Conservation (phyloP, 35 echinoderm and acorn worm genomes). For the Heliocidaris tuberculata region DNA sequence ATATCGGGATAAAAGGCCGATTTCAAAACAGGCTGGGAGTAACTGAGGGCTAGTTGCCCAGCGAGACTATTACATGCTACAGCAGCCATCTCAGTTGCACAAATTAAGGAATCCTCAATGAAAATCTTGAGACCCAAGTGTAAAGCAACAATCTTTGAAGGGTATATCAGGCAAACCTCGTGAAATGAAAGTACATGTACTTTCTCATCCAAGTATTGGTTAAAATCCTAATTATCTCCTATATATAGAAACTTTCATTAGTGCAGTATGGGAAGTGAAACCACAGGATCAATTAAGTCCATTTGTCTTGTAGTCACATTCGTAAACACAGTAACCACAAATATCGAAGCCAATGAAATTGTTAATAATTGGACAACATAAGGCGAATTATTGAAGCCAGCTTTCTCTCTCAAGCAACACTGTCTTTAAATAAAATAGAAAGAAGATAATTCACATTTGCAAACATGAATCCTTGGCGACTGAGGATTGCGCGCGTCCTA, state of each 20-base stretch:
- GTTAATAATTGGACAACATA: too few species aligned
- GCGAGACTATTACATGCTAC: constrained; percentile 5
- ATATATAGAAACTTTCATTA: not conserved
- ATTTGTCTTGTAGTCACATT: too few species aligned
- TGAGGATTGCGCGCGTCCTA: too few species aligned
- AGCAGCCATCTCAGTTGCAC: not conserved
- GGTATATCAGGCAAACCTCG: not conserved
- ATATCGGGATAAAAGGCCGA: constrained; percentile 27
- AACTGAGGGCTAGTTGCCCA: constrained; percentile 2
- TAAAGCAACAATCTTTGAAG: not conserved
- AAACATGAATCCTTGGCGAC: too few species aligned
- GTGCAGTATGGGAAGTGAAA: too few species aligned
- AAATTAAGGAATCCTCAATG: not conserved
- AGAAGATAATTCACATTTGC: too few species aligned
- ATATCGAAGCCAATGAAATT: too few species aligned
- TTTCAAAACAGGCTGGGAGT: constrained; percentile 14
- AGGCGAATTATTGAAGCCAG: too few species aligned
- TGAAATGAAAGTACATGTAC: not conserved
- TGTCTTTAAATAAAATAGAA: too few species aligned
- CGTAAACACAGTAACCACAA: too few species aligned
- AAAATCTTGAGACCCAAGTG: not conserved
- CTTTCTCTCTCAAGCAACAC: too few species aligned
- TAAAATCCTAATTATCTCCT: not conserved
- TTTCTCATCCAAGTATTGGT: not conserved
- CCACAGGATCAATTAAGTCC: too few species aligned